Base-by-base conservation (phyloP, 2,113 vertebrate species). In the Carassius gibelio region DNA sequence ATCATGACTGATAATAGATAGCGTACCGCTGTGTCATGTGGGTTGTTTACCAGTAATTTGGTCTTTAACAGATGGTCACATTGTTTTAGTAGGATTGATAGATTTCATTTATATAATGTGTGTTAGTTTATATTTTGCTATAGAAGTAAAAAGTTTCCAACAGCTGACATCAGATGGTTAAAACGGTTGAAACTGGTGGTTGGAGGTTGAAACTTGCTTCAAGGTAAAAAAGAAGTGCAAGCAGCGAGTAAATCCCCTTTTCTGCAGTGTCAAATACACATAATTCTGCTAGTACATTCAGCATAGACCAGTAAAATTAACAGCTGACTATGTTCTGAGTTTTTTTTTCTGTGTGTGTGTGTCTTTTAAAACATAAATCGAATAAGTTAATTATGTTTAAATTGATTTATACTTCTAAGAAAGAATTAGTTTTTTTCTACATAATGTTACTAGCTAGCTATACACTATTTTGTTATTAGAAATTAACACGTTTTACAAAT, bases 151-250 rank as follows among this genome's bases (percentile, higher is more conserved):
- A 14, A 13, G 21, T 48, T 50, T 30, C 45, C 17, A 81, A 26
- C 62, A 81, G 42, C 42, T 64, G 38, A 9, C 78, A 48, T 38
- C 38, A 48, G 38, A 17, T 48, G 45, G n/a, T 26, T 76, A 3
- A n/a, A n/a, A 75, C n/a, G 72, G 23, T 48, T 50, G 48, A 50
- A 72, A 57, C 45, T 52, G 15, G 36, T 66, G 5, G 14, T 50
- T 81, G 3, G 15, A 45, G 3, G 14, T 50, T 81, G 59, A 61
- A 64, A 62, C 55, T 61, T 15, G 1, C 7, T 9, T 68, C 3
- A 50, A 72, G 26, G n/a, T 23, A 85, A 80, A 75, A 45, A 69
- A 76, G 71, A 86, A 83, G 72, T 77, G 72, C 14, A 55, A 81
- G 85, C n/a, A 61, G 21, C 3, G 13, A 55, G 7, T 7, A 34